Evolutionary conservation across 2,888 invertebrate species (phyloP), one percentile per base, ranked within the genome.

Genomic region (Antheraea yamamai): DNA sequence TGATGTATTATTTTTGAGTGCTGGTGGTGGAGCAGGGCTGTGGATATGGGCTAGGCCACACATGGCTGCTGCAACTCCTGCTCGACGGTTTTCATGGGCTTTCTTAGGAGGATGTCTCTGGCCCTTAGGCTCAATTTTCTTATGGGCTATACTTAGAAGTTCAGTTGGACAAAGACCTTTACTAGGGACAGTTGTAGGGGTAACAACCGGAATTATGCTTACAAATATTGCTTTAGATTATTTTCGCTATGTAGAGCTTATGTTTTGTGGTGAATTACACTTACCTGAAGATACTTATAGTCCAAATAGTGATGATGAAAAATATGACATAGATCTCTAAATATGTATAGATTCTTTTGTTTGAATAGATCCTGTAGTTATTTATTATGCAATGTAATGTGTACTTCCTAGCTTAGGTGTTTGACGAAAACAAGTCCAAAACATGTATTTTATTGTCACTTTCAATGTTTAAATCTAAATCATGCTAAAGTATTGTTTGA

Each of bases 41-140:
- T 98, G 98, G 95, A 94, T 98, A 35, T 98, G 97, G 91, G 96
- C 96, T 73, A 95, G 98, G 78, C 97, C 97, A 70, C 98, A 98
- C 87, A 94, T 98, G 89, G 95, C 96, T 76, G 93, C 93, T n/a
- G 95, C 97, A 14, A 89, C 96, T 16, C 95, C 95, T 51, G 95
- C 95, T 76, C 95, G 95, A 79, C 96, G 96, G 76, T 95, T 96
- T 80, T 93, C 96, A 52, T 98, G 96, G 95, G 97, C 96, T 95
- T 97, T 96, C 78, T 85, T 97, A 77, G 97, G 97, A 74, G 97
- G 98, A 71, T 95, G 97, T 16, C 95, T 98, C 35, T 97, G 98
- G 95, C 98, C 98, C 79, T 96, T 99, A 86, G 98, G 99, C 20
- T 98, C 98, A 0, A 97, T 98, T 72, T 95, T 99, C 76, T 93